Base-by-base conservation (phyloP, 2,113 vertebrate genomes). In the Solenodon paradoxus region DNA sequence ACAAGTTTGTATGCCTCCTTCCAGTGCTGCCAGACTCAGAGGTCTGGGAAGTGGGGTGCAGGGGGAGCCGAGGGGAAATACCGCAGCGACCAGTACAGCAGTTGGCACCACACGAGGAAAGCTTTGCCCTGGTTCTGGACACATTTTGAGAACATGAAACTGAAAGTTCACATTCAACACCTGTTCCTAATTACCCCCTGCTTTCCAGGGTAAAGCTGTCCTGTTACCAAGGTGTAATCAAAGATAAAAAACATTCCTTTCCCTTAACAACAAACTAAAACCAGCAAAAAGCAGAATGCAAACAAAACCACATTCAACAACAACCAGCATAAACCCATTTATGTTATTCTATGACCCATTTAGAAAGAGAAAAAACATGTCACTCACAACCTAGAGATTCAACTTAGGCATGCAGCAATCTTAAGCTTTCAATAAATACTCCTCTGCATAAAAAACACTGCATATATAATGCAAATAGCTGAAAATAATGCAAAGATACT, bases 131-230 rank as follows among this genome's bases (percentile, higher is more conserved):
- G 20, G 40, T 53, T 69, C 35, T 64, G 64, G 63, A 38, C 40
- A 45, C 3, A 8, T 47, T 91, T 86, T 72, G 32, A 85, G 74
- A 92, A 89, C 83, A 90, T 22, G 57, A 93, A 96, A 94, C 38
- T 69, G 42, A 28, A 89, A 91, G 26, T 55, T 93, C 13, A 42
- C 35, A 74, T 19, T 57, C 59, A 66, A 82, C 47, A 63, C n/a
- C 51, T 92, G 45, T 42, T 92, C 26, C 40, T 74, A 35, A 74
- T 86, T 72, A 86, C 30, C 49, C 12, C n/a, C 28, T 61, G 7
- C 59, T 82, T 77, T 85, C 24, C 6, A 49, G 32, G 61, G 32
- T 59, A 68, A 78, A 94, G 87, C 81, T 10, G 35, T 22, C 40
- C n/a, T 2, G 3, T 72, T 57, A 92, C n/a, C 4, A 53, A 88